A percentile compares a stretch with the other conserved stretches of the same genome.
Evolutionary conservation across 2,113 vertebrate genomes (phyloP).

Genomic region (Podocnemis expansa): DNA sequence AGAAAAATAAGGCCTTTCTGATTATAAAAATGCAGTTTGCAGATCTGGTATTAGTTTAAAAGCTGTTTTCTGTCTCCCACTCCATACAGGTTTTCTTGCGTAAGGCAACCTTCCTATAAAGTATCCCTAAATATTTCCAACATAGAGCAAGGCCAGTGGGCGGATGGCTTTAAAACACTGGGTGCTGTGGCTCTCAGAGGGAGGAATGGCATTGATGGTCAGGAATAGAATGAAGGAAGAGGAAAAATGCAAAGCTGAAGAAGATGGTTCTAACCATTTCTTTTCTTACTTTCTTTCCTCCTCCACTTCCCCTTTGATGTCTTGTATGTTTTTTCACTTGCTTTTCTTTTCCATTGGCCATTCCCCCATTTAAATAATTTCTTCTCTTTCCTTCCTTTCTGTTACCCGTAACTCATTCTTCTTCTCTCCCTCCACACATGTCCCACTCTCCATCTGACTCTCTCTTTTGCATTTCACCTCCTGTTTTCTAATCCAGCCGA

Average conservation of each 20-base stretch:
- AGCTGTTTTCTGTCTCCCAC: not conserved
- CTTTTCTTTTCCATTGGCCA: not conserved
- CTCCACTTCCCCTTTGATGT: rapidly evolving
- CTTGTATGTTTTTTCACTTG: not conserved
- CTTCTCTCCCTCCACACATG: not conserved
- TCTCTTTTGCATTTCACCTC: rapidly evolving
- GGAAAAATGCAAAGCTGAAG: not conserved
- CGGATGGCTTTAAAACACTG: not conserved
- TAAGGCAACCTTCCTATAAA: not conserved
- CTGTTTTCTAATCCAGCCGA: conserved; percentile 79
- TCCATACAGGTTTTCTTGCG: not conserved
- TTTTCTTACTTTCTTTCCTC: not conserved
- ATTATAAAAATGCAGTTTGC: not conserved
- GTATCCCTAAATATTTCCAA: not conserved
- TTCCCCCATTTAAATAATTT: not conserved
- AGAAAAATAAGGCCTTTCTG: not conserved
- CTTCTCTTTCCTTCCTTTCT: not conserved
- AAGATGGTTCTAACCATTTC: not conserved
- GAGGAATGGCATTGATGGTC: not conserved
- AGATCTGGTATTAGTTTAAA: not conserved
- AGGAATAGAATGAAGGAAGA: not conserved
- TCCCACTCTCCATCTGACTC: not conserved
- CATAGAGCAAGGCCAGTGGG: not conserved
- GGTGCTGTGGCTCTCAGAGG: not conserved
- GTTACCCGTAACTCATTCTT: not conserved